Evolutionary conservation across 2,797 vertebrate genomes (phyloP).

Genomic region (Enteromius trimaculatus): DNA sequence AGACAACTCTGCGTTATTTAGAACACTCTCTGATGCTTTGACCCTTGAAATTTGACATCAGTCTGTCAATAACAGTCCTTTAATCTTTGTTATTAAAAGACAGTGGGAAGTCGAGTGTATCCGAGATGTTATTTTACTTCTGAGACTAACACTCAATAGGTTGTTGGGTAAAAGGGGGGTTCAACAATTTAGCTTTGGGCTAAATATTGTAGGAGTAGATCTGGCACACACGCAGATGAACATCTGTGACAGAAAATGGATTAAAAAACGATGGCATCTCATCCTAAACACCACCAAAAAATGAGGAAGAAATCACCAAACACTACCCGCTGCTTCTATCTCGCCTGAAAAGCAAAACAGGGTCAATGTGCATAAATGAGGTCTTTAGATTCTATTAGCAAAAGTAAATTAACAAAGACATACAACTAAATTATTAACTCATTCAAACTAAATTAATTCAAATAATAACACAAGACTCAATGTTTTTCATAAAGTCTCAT

Average conservation of each 20-base stretch:
- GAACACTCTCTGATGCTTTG: not conserved
- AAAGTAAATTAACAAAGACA: not conserved
- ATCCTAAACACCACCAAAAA: not conserved
- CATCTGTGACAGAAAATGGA: slow-evolving; percentile 22
- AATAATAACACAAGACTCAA: slow-evolving; percentile 19
- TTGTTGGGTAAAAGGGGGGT: not conserved
- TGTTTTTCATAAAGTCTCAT: slow-evolving; percentile 59
- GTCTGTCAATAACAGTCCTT: slow-evolving; percentile 7
- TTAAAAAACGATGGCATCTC: not conserved
- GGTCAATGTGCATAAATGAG: slow-evolving; percentile 7
- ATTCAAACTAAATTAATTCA: not conserved
- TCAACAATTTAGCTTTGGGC: slow-evolving; percentile 24
- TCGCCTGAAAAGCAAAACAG: not conserved
- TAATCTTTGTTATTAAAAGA: slow-evolving; percentile 8
- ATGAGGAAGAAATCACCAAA: not conserved
- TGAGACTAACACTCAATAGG: not conserved
- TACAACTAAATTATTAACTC: not conserved
- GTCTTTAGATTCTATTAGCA: not conserved
- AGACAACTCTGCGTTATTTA: not conserved
- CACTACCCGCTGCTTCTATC: not conserved
- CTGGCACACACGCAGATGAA: not conserved
- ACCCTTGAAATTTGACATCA: not conserved
- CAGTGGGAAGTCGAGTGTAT: not conserved
- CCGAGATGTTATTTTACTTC: not conserved
- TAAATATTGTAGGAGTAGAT: slow-evolving; percentile 15